Base-by-base conservation (phyloP, 2,888 invertebrate genomes). In the Rhamnusium bicolor region DNA sequence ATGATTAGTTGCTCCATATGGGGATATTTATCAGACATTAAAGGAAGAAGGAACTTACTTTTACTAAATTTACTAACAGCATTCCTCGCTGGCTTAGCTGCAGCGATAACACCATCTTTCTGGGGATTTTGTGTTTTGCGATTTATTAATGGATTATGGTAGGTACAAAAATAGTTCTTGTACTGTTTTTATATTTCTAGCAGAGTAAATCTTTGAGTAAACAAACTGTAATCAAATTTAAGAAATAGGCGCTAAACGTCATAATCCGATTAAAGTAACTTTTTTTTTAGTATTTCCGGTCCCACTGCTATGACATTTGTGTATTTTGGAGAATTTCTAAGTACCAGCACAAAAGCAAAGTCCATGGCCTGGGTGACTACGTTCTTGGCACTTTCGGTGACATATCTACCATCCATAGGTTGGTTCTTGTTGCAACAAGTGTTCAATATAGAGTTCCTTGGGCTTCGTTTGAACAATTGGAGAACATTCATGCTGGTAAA, bases 291-390 rank as follows among this genome's bases (percentile, higher is more conserved):
- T 68, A 87, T 89, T 72, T 86, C 88, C 1, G 88, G 88, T 6
- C 86, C 89, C 4, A 87, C 88, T 1, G 86, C 88, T 4, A 86
- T 88, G 1, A 84, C 87, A 0, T 89, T 88, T 68, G 89, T 89
- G 0, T 89, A 88, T 75, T 82, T 89, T 62, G 88, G 89, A 1
- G 89, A 89, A 79, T 89, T 89, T 75, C 87, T 86, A 58, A 82
- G 81, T 2, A 70, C 80, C 0, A 85, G 84, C 16, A 84, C 86
- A 78, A 82, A 88, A 6, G 85, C 88, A 0, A 81, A 86, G 4
- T 83, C 85, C 1, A 88, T 88, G 40, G 87, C 88, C 61, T 87
- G 86, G 77, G 86, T 87, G 2, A 88, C 88, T 62, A 87, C 86
- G 29, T 89, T 88, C 69, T 78, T 82, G 21, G 82, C 77, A 1